A percentile compares a stretch with the other conserved stretches of the same genome.
Evolutionary conservation across 2,797 vertebrate genomes (phyloP).

Genomic region (Clarias platycephalus): DNA sequence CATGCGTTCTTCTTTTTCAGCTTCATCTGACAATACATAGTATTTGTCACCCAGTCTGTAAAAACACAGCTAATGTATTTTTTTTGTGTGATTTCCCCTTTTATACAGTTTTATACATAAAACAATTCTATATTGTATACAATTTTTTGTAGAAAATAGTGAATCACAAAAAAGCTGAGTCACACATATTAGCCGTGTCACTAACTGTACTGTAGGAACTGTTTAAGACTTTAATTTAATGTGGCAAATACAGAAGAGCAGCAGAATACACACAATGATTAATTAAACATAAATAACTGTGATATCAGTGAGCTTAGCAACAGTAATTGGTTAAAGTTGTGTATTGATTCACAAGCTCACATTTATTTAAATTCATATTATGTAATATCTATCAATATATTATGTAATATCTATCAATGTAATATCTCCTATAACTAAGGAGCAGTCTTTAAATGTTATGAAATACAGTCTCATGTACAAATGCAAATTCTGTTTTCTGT

Average conservation of each 20-base stretch:
- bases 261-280: neutral
- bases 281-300: neutral
- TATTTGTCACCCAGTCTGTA: no score
- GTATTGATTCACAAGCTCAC: neutral
- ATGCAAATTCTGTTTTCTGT: neutral
- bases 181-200: neutral
- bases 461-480: neutral
- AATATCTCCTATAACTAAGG: slow-evolving; percentile 31
- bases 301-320: neutral
- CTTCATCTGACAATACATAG: neutral
- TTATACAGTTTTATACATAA: no score
- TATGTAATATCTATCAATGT: neutral
- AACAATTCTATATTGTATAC: no score
- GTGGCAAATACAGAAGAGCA: neutral
- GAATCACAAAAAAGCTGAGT: no score
- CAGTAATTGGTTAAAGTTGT: neutral
- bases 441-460: slow-evolving; percentile 38
- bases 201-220: neutral
- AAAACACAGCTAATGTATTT: no score
- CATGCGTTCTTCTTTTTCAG: neutral
- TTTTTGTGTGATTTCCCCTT: no score
- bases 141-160: no score
- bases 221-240: neutral
- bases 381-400: neutral
- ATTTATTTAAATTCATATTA: neutral